Evolutionary conservation across 2,888 invertebrate species (phyloP), one percentile per base, ranked within the genome.

Genomic region (Melanargia galathea): DNA sequence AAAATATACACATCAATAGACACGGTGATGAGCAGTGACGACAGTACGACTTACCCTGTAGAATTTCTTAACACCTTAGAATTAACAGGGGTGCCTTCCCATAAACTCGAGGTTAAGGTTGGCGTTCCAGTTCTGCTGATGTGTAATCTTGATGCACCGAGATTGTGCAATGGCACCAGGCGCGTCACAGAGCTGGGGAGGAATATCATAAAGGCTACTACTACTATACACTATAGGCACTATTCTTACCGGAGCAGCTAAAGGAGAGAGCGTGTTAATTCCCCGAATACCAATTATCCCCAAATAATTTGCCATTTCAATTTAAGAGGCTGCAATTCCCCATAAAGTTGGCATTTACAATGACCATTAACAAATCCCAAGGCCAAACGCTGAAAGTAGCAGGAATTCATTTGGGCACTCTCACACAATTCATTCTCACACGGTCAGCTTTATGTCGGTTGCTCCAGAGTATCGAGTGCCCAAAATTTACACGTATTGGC

Each of bases 201-300:
- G 65, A 66, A 67, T 67, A 65, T 71, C 65, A 68, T 66, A 65
- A 66, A 69, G 65, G 64, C 68, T n/a, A n/a, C n/a, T n/a, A n/a
- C n/a, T n/a, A n/a, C n/a, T n/a, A n/a, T n/a, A n/a, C n/a, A n/a
- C n/a, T n/a, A n/a, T n/a, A n/a, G n/a, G n/a, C 62, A 68, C 65
- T 54, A 70, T 72, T 60, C 45, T 76, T 24, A 75, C 68, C 64
- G 73, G 70, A 70, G 70, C 69, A 66, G 69, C 69, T 66, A 64
- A 64, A 70, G 67, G 70, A 69, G 66, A 68, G 68, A 66, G 65
- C 69, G 68, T 69, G 62, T 62, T 71, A 24, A 73, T 76, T 54
- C 70, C 74, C 33, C 66, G 73, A 51, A 72, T 70, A 51, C 71
- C 74, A 62, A 71, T 71, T 70, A 72, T 74, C 60, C 70, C n/a